Base-by-base conservation (phyloP, 1,140 invertebrate species). In the Dufourea novaeangliae region DNA sequence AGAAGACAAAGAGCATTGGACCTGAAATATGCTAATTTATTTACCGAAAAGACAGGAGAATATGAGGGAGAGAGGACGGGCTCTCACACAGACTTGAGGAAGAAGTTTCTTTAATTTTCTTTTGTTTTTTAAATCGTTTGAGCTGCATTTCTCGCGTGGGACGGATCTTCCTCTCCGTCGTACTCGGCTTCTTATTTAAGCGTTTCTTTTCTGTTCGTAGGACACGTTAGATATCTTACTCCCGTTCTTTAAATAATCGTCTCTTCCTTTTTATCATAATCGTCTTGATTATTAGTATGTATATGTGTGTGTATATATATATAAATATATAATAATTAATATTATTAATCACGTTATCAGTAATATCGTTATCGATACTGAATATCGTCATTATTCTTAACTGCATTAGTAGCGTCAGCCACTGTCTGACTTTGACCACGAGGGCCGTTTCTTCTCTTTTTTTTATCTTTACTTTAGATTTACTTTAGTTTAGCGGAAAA, bases 181-280 rank as follows among this genome's bases (percentile, higher is more conserved):
- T 76, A 67, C 41, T 79, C 52, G 46, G 50, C 46, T 75, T 83
- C 32, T 75, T 87, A 78, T 82, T 76, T 85, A 78, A 71, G 25
- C 50, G 56, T 67, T 71, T 27, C 66, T 62, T 62, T 61, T 61
- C 56, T 62, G 12, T 64, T 84, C 57, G 44, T 57, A 52, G 64
- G 20, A 83, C 54, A 62, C 59, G 54, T 69, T 82, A 83, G 41
- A 39, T 70, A 70, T 74, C 57, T 79, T 74, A 25, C 29, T 69
- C 41, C 68, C 70, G 64, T 71, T 29, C 50, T 44, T 54, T 56
- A 64, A 70, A 41, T 44, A 29, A 68, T 63, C 12, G 20, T 61
- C 57, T 75, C 52, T 59, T 62, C 37, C 22, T 57, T 69, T 56
- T 78, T 82, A 63, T 79, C 34, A 44, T 66, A 52, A 75, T 34